phyloP scores from a whole-genome alignment of 2,797 vertebrate genomes.

The Knipowitschia caucasica region DNA sequence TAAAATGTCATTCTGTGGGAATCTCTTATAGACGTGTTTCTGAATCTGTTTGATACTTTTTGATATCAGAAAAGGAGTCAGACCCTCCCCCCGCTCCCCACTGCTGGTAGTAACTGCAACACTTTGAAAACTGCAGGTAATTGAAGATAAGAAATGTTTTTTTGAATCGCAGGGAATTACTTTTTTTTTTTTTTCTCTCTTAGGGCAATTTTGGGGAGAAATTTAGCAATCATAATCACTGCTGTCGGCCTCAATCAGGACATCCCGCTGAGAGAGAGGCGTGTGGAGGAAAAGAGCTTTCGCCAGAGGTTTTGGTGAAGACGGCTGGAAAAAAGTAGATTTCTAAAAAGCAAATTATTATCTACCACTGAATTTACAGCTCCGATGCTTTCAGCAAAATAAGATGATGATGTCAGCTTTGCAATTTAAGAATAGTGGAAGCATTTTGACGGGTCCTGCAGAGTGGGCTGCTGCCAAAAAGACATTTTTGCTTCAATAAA shows the following conservation, averaged over 20 bases:
- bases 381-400: slow-evolving; percentile 18
- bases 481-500: not conserved
- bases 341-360: slow-evolving; percentile 40
- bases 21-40: not conserved
- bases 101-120: slow-evolving; percentile 42
- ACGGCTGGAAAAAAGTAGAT: slow-evolving; percentile 41
- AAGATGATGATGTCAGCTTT: slow-evolving; percentile 6
- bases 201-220: slow-evolving; percentile 46
- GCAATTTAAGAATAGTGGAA: slow-evolving; percentile 2
- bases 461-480: not conserved
- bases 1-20: slow-evolving; percentile 6
- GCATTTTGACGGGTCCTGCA: not conserved
- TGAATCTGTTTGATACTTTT: not conserved
- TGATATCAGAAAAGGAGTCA: slow-evolving; percentile 3
- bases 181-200: slow-evolving; percentile 14
- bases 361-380: slow-evolving; percentile 27
- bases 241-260: slow-evolving; percentile 59
- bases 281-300: slow-evolving; percentile 32
- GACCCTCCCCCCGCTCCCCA: slow-evolving; percentile 14
- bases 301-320: slow-evolving; percentile 42
- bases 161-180: slow-evolving; percentile 40
- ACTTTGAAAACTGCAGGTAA: slow-evolving; percentile 45
- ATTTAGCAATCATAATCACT: slow-evolving; percentile 56
- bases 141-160: slow-evolving; percentile 50
- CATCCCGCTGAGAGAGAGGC: slow-evolving; percentile 50